These are phyloP conservation scores for Bolinopsis microptera DNA, from an alignment of 37 sponge, comb jelly and placozoan genomes.

Conservation along the genomic window DNA sequence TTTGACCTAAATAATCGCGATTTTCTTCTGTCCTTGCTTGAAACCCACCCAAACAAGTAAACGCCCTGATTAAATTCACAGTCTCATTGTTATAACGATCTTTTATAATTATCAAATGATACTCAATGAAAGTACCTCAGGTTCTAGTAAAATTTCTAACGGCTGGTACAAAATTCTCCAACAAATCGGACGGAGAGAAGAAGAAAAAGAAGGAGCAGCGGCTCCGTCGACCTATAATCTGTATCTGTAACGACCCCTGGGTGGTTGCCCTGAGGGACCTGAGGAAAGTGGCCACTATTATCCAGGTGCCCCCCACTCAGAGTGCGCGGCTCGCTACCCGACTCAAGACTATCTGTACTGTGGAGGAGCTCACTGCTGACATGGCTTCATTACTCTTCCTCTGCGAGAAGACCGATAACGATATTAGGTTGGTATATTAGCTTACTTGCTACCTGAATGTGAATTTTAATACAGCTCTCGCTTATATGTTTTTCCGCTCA, in stretches of 20 bases:
- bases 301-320: slow-evolving; percentile 81
- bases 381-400: slow-evolving; percentile 86
- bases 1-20: too few relatives aligned
- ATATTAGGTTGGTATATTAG: slow-evolving; percentile 71
- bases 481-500: too few relatives aligned
- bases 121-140: too few relatives aligned
- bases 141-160: slow-evolving; percentile 64
- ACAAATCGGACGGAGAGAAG: background rate
- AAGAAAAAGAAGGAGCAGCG: slow-evolving; percentile 73
- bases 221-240: slow-evolving; percentile 90
- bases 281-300: slow-evolving; percentile 76
- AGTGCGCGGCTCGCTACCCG: slow-evolving; percentile 80
- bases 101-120: too few relatives aligned
- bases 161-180: slow-evolving; percentile 1
- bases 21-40: too few relatives aligned
- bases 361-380: slow-evolving; percentile 76
- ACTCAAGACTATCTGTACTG: slow-evolving; percentile 75
- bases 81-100: too few relatives aligned
- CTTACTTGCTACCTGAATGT: too few relatives aligned
- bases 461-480: too few relatives aligned
- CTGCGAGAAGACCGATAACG: slow-evolving; percentile 93
- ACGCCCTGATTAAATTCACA: too few relatives aligned
- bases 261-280: slow-evolving; percentile 79
- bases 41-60: too few relatives aligned
- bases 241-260: slow-evolving; percentile 98